Evolutionary conservation across 2,113 vertebrate genomes (phyloP).

Genomic region (Dasyornis broadbenti): DNA sequence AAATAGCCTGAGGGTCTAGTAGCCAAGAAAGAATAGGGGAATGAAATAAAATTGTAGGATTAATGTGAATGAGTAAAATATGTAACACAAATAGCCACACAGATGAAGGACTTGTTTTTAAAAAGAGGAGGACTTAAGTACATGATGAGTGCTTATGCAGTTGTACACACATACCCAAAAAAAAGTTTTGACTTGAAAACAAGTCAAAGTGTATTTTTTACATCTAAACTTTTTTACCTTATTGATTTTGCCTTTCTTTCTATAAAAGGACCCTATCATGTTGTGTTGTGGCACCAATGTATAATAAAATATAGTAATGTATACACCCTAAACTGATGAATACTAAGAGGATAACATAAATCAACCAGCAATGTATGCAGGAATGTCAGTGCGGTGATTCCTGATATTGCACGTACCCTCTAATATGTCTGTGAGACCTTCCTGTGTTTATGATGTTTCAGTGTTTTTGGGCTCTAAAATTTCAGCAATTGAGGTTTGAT

Average conservation of each 20-base stretch:
- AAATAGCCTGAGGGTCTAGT: background rate
- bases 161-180: background rate
- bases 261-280: background rate
- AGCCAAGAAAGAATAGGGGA: background rate
- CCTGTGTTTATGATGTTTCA: background rate
- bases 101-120: background rate
- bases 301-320: background rate
- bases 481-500: background rate
- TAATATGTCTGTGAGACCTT: background rate
- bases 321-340: background rate
- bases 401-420: background rate
- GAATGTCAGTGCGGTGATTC: background rate
- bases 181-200: background rate
- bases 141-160: background rate
- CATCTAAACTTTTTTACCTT: background rate
- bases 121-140: background rate
- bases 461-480: background rate
- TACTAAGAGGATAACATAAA: background rate
- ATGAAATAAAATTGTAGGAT: background rate
- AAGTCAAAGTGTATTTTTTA: background rate
- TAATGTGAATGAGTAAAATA: background rate
- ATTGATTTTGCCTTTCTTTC: background rate
- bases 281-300: background rate
- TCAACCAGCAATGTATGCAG: background rate
- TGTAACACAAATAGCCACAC: background rate